Evolutionary conservation across 2,888 invertebrate species (phyloP), one percentile per base, ranked within the genome.

Genomic region (Acrobeloides nanus): DNA sequence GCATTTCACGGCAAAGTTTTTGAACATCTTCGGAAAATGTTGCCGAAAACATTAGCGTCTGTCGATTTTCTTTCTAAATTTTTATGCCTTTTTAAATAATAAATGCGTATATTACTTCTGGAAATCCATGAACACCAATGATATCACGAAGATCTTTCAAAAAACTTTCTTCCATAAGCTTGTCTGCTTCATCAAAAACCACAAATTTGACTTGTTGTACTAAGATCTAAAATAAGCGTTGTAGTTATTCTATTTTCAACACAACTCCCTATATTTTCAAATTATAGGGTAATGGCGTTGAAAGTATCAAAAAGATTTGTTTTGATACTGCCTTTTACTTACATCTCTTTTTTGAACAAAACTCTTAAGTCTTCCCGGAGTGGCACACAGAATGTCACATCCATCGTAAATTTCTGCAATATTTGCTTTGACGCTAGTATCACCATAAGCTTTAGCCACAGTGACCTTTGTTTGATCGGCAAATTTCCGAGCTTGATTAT

Each of bases 121-220:
- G 55, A 43, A 57, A 57, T 4, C 38, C 41, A 12, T 34, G 23
- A 10, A 32, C 10, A 23, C 26, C 26, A 20, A 38, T 17, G 12
- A 40, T 29, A 1, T 26, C 23, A 6, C 59, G 34, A 33, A 67
- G 48, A 3, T 52, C 52, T 10, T 32, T 35, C 39, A 55, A 37
- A 33, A 55, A 60, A 10, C 34, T 24, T 15, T 84, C 82, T 59
- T 85, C 84, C 38, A 86, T 74, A 84, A 87, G 84, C 12, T 84
- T 75, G 72, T 87, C 86, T 0, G 85, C 86, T 75, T 87, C 86
- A 71, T 87, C 86, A 38, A 87, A 74, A 1, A 86, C 82, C n/a
- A 87, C 75, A 67, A 80, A 85, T 25, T 45, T 46, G 23, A 54
- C 21, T 10, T 42, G 33, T 12, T 50, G 48, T 10, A 33, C 3